Evolutionary conservation across 1,140 invertebrate genomes (phyloP), one percentile per base, ranked within the genome.

Genomic region (Patella vulgata): DNA sequence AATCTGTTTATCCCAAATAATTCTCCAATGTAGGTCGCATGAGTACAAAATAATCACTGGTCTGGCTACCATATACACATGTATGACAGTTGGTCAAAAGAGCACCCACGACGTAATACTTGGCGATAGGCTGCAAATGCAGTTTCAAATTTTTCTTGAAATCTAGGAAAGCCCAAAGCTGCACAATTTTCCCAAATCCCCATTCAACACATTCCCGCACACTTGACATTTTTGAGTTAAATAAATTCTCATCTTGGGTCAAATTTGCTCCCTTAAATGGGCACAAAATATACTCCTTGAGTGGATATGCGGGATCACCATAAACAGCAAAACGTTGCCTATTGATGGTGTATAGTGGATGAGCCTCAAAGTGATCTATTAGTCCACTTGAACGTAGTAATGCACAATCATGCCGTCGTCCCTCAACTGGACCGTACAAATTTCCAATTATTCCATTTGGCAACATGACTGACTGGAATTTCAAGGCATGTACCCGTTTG

Each of bases 251-350:
- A n/a, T 61, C 47, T 17, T 27, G 31, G 11, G 30, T 54, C 4
- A 61, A 36, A 23, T 43, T 42, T 8, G 47, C 33, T 30, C 50
- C 48, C 28, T 27, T 42, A 39, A 61, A 61, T 54, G 59, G 59
- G 27, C 19, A 23, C 2, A 53, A 17, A 11, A 61, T 33, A 39
- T 42, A 48, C 5, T 27, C 19, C 28, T 36, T 33, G 25, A 47
- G 39, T 8, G 60, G 60, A 63, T 63, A 63, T 36, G 52, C 60
- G 1, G 51, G 60, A 33, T 63, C 60, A 14, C 60, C 60, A 56
- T 63, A 63, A n/a, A 63, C 12, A n/a, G n/a, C n/a, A n/a, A n/a
- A n/a, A n/a, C n/a, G n/a, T n/a, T n/a, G n/a, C n/a, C n/a, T n/a
- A n/a, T n/a, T n/a, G 14, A 28, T 40, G 56, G 33, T 56, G 6